These are phyloP conservation scores for Polydrusus pterygomalis DNA, from an alignment of 2,888 invertebrate species.

Conservation along the genomic window DNA sequence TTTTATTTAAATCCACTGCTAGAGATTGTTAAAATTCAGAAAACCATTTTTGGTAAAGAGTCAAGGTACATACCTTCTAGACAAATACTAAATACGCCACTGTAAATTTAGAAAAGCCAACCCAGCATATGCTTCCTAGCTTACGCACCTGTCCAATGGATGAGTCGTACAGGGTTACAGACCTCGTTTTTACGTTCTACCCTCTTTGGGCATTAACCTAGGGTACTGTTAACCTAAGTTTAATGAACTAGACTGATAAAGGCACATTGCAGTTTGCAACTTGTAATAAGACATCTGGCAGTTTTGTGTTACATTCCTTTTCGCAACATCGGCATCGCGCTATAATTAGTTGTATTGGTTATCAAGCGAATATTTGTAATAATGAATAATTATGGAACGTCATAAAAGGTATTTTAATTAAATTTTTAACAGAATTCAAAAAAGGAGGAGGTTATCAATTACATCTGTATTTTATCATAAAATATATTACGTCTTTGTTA, in stretches of 20 bases:
- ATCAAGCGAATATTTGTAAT: not conserved
- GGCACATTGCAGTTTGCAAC: conserved; percentile 39
- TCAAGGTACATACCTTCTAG: not conserved
- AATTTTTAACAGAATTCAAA: too few relatives aligned
- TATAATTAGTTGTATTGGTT: not conserved
- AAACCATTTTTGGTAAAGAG: too few relatives aligned
- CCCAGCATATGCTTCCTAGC: conserved; percentile 39
- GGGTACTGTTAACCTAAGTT: conserved; percentile 62
- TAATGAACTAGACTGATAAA: conserved; percentile 60
- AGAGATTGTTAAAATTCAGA: too few relatives aligned
- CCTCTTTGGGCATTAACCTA: conserved; percentile 63
- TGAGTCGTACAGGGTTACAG: conserved; percentile 34
- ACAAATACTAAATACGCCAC: not conserved
- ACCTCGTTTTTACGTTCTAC: conserved; percentile 51
- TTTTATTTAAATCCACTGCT: too few relatives aligned
- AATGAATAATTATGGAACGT: not conserved
- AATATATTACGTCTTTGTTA: too few relatives aligned
- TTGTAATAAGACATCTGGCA: conserved; percentile 44
- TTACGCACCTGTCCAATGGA: conserved; percentile 43
- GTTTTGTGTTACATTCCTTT: conserved; percentile 6
- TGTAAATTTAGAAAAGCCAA: conserved; percentile 16
- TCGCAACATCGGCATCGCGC: not conserved
- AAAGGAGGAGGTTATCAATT: too few relatives aligned
- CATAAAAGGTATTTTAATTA: too few relatives aligned
- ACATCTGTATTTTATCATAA: too few relatives aligned